Evolutionary conservation across 2,888 invertebrate species (phyloP), one percentile per base, ranked within the genome.

Genomic region (Agonopterix arenella): DNA sequence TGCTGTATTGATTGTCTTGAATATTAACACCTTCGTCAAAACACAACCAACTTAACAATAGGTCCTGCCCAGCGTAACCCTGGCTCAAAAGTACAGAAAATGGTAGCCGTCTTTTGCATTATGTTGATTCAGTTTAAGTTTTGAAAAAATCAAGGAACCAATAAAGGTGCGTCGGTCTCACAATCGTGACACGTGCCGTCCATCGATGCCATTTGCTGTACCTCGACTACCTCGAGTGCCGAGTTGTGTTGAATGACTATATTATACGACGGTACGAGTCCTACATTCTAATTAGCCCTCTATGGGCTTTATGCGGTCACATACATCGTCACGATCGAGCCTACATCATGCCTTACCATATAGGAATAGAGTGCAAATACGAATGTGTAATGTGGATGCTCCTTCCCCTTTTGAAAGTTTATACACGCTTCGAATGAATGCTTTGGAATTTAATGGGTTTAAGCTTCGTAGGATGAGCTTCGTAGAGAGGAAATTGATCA

Each of bases 241-340:
- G 56, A 60, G 60, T 56, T 51, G 52, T 72, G 65, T 72, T 64
- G 70, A 61, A 60, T 60, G 57, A 64, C 62, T 70, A 28, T 28
- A 28, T 28, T 28, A 70, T 75, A 67, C 61, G 57, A 67, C 62
- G 59, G 54, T 57, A 77, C 73, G 72, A 65, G 74, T 59, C 66
- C 59, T 65, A 74, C 79, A 85, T 84, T 73, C 61, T 76, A 84
- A 85, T 82, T 70, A 73, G 70, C 60, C 68, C 64, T 62, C 54
- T 66, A 69, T 65, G 65, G 68, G 60, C 60, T 68, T 73, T 70
- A 59, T 64, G 64, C 59, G 64, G 57, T 63, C 52, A 58, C 51
- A 59, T 60, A 61, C 50, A 54, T 59, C 60, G 48, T 56, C 53
- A 50, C 58, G 54, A 57, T 57, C 58, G 50, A 60, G 56, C 63